These are phyloP conservation scores for Endomychus coccineus DNA, from an alignment of 2,888 invertebrate species.

Conservation along the genomic window DNA sequence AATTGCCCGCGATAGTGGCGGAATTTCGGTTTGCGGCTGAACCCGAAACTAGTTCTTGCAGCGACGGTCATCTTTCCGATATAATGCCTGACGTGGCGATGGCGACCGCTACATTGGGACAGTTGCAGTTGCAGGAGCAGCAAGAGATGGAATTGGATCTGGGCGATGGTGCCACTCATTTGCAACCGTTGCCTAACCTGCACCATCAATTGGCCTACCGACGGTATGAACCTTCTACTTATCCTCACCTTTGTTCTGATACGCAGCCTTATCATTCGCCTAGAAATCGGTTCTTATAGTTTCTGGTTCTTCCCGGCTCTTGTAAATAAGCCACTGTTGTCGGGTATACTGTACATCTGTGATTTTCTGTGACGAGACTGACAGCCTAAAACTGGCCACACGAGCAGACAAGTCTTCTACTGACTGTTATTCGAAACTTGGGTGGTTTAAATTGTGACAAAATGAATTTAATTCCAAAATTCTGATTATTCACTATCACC, in stretches of 20 bases:
- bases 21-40: constrained; percentile 45
- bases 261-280: constrained; percentile 31
- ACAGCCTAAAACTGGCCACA: constrained; percentile 9
- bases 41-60: constrained; percentile 52
- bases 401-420: constrained; percentile 4
- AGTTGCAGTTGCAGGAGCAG: constrained; percentile 55
- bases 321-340: constrained; percentile 14
- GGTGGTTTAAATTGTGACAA: neutral
- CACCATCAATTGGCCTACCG: constrained; percentile 34
- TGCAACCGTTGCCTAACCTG: constrained; percentile 36
- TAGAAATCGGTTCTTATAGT: constrained; percentile 35
- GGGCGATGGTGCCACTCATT: constrained; percentile 74
- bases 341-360: constrained; percentile 30
- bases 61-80: constrained; percentile 67
- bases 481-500: too few relatives aligned
- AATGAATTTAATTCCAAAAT: constrained; percentile 2
- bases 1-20: constrained; percentile 58
- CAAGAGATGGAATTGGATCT: constrained; percentile 72
- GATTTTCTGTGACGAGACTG: constrained; percentile 33
- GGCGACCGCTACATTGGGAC: constrained; percentile 71
- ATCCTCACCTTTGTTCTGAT: constrained; percentile 32
- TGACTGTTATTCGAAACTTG: too few relatives aligned
- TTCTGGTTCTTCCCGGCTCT: constrained; percentile 25
- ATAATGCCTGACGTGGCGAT: constrained; percentile 91
- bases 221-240: constrained; percentile 37